These are phyloP conservation scores for Phalera bucephala DNA, from an alignment of 2,888 invertebrate species.

Conservation along the genomic window DNA sequence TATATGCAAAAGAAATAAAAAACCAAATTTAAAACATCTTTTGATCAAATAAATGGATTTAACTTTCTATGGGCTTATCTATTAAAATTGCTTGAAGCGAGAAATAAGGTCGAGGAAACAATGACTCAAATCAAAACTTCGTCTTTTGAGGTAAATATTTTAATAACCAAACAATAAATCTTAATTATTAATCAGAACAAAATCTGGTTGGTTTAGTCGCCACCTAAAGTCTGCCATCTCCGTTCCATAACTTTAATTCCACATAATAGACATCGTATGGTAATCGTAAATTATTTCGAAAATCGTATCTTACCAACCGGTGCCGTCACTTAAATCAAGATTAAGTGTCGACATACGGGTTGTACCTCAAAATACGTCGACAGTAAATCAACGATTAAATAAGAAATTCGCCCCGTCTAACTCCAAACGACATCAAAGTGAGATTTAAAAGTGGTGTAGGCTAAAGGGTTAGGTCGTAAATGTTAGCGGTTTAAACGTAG, in stretches of 20 bases:
- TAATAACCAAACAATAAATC: too few species aligned
- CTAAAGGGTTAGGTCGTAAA: slow-evolving; percentile 49
- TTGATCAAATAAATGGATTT: too few species aligned
- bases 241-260: slow-evolving; percentile 12
- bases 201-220: too few species aligned
- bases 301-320: slow-evolving; percentile 57
- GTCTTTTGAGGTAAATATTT: too few species aligned
- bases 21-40: too few species aligned
- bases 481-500: slow-evolving; percentile 33
- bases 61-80: too few species aligned
- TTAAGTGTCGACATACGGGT: slow-evolving; percentile 66
- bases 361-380: slow-evolving; percentile 68
- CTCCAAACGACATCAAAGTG: slow-evolving; percentile 68
- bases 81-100: too few species aligned
- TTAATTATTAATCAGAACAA: too few species aligned
- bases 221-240: too few species aligned
- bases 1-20: too few species aligned
- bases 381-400: slow-evolving; percentile 70
- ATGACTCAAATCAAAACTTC: too few species aligned
- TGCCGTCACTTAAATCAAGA: slow-evolving; percentile 74
- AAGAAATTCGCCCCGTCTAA: slow-evolving; percentile 72
- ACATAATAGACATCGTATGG: slow-evolving; percentile 43
- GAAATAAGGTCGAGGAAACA: too few species aligned
- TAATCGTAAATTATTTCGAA: slow-evolving; percentile 62
- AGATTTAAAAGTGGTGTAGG: slow-evolving; percentile 44